Base-by-base conservation (phyloP, 1,140 invertebrate genomes). In the Mactra quadrangularis region DNA sequence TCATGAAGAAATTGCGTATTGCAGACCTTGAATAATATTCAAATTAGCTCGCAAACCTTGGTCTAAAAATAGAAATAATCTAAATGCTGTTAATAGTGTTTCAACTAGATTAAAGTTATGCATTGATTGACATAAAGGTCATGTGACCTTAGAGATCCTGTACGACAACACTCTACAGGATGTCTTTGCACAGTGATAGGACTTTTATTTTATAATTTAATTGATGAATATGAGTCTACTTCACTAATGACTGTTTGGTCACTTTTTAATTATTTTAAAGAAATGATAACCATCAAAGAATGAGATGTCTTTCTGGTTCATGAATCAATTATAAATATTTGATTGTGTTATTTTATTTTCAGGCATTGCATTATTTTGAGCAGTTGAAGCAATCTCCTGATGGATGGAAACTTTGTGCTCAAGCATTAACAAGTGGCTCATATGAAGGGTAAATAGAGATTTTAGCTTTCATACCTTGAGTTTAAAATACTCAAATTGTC, bases 311-410 rank as follows among this genome's bases (percentile, higher is more conserved):
- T n/a, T n/a, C n/a, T n/a, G n/a, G n/a, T n/a, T n/a, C n/a, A n/a
- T n/a, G n/a, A n/a, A n/a, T n/a, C n/a, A n/a, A n/a, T n/a, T n/a
- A n/a, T n/a, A n/a, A n/a, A n/a, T n/a, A n/a, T n/a, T n/a, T n/a
- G n/a, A n/a, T n/a, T n/a, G n/a, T n/a, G n/a, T n/a, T n/a, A n/a
- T n/a, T n/a, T n/a, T n/a, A 83, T 50, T 88, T 86, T 27, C 77
- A 94, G 93, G 92, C 91, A 19, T 64, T 94, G 45, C 91, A 94
- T 59, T 94, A 94, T 87, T 94, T 94, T 91, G 94, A 95, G 85
- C 90, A 94, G 38, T 84, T 95, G 33, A 94, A 94, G 83, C 79
- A 82, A 25, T 92, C 92, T 7, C 86, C 88, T 25, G 87, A 91
- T 89, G 94, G 94, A 4, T 95, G 94, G 94, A 91, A 94, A 81